Evolutionary conservation across 1,140 invertebrate genomes (phyloP).

Genomic region (Bathynomus jamesi): DNA sequence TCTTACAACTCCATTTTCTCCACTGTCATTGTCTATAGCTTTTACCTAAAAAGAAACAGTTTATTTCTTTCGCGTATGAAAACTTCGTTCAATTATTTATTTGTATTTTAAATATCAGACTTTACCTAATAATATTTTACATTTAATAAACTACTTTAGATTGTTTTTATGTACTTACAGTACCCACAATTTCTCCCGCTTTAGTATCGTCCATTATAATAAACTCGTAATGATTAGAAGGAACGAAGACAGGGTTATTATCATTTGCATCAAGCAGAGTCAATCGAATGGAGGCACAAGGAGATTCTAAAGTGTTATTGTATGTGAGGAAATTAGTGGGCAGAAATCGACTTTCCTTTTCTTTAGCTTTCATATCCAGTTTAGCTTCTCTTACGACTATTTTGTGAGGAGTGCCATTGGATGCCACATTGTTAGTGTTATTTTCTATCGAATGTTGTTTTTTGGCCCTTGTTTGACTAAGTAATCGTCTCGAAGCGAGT

Average conservation of each 20-base stretch:
- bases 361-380: background rate
- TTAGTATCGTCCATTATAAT: conserved; percentile 82
- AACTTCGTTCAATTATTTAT: background rate
- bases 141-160: no score
- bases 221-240: conserved; percentile 80
- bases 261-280: conserved; percentile 35
- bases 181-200: conserved; percentile 59
- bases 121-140: no score
- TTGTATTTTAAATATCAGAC: background rate
- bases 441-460: background rate
- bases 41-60: conserved; percentile 53
- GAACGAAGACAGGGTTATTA: conserved; percentile 43
- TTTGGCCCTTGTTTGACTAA: background rate
- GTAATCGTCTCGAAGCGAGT: background rate
- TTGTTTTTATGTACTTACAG: no score
- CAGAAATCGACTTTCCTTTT: no score
- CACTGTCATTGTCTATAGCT: conserved; percentile 87
- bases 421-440: background rate
- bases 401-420: background rate
- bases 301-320: conserved; percentile 5
- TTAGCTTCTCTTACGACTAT: background rate
- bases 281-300: conserved; percentile 38
- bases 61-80: no score
- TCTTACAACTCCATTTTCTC: conserved; percentile 68
- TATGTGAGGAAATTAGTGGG: no score